Percentiles rank a stretch among this genome's conserved stretches.
Evolutionary conservation across 2,113 vertebrate genomes (phyloP).

Genomic region (Pungitius pungitius): DNA sequence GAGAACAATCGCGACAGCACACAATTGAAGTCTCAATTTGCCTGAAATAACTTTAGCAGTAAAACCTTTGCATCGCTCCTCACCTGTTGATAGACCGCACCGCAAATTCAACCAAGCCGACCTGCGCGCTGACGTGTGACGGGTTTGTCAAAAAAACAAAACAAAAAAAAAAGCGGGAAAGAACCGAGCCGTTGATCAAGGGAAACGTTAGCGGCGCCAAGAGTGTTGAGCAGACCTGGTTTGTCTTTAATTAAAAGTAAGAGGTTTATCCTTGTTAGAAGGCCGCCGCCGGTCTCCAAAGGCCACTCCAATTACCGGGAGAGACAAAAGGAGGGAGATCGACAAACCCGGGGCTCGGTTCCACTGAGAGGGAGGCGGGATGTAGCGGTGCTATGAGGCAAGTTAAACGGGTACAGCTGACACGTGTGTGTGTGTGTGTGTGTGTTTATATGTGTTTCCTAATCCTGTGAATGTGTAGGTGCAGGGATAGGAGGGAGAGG

Average conservation of each 20-base stretch:
- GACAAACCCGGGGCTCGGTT: background rate
- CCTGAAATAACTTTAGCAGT: slow-evolving; percentile 8
- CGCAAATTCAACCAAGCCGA: slow-evolving; percentile 24
- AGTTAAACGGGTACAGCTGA: background rate
- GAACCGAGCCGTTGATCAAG: slow-evolving; percentile 67
- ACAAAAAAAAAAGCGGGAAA: slow-evolving; percentile 26
- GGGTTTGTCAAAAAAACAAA: slow-evolving; percentile 64
- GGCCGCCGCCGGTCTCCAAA: no score
- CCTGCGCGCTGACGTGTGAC: slow-evolving; percentile 18
- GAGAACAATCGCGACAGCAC: slow-evolving; percentile 34
- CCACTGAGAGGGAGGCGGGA: background rate
- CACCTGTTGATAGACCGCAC: slow-evolving; percentile 26
- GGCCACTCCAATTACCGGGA: slow-evolving; percentile 52
- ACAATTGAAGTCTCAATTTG: slow-evolving; percentile 30
- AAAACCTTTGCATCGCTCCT: slow-evolving; percentile 41
- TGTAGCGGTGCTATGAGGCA: background rate
- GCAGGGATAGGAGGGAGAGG: slow-evolving; percentile 25
- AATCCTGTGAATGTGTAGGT: slow-evolving; percentile 26
- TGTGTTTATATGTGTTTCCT: background rate
- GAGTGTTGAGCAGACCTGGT: slow-evolving; percentile 47
- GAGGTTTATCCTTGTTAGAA: slow-evolving; percentile 50
- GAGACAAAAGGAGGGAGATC: slow-evolving; percentile 47
- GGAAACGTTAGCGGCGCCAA: slow-evolving; percentile 22
- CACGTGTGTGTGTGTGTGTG: background rate
- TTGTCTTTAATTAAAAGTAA: slow-evolving; percentile 73